A percentile compares a stretch with the other conserved stretches of the same genome.
Evolutionary conservation across 2,888 invertebrate genomes (phyloP).

Genomic region (Xylocampa areola): DNA sequence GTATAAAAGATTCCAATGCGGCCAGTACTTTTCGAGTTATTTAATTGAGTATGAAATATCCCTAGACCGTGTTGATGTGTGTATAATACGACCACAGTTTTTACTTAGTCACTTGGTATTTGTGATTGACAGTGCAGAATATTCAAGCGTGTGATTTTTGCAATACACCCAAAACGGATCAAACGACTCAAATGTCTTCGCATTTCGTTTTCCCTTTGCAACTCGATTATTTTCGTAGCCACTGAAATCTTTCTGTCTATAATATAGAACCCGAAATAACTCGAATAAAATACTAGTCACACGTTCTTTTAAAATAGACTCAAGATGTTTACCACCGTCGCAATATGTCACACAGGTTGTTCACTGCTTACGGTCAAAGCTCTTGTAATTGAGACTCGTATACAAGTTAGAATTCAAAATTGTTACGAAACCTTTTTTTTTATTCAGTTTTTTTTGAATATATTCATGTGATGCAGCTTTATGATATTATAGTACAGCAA

Average conservation of each 20-base stretch:
- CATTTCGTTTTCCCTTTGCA: slow-evolving; percentile 26
- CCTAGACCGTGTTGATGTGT: too few species aligned
- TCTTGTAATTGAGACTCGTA: slow-evolving; percentile 7
- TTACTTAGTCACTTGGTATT: slow-evolving; percentile 1
- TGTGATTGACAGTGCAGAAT: slow-evolving; percentile 30
- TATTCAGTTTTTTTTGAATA: slow-evolving; percentile 2
- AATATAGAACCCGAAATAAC: slow-evolving; percentile 12
- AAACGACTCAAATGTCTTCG: slow-evolving; percentile 31
- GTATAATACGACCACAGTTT: background rate
- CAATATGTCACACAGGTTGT: slow-evolving; percentile 13
- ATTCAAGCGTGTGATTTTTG: slow-evolving; percentile 27
- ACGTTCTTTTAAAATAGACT: slow-evolving; percentile 13
- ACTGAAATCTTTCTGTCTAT: slow-evolving; percentile 7
- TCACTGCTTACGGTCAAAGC: slow-evolving; percentile 10
- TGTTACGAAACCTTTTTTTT: slow-evolving; percentile 9
- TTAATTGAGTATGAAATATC: too few species aligned
- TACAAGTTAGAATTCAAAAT: background rate
- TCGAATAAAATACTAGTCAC: slow-evolving; percentile 13
- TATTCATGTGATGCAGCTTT: slow-evolving; percentile 1
- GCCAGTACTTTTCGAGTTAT: too few species aligned
- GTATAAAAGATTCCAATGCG: too few species aligned
- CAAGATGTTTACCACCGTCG: slow-evolving; percentile 22
- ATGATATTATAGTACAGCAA: too few species aligned
- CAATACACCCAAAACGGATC: slow-evolving; percentile 40
- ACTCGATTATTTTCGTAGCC: slow-evolving; percentile 34